These are phyloP conservation scores for Asarcornis scutulata DNA, from an alignment of 2,113 vertebrate species.

Conservation along the genomic window DNA sequence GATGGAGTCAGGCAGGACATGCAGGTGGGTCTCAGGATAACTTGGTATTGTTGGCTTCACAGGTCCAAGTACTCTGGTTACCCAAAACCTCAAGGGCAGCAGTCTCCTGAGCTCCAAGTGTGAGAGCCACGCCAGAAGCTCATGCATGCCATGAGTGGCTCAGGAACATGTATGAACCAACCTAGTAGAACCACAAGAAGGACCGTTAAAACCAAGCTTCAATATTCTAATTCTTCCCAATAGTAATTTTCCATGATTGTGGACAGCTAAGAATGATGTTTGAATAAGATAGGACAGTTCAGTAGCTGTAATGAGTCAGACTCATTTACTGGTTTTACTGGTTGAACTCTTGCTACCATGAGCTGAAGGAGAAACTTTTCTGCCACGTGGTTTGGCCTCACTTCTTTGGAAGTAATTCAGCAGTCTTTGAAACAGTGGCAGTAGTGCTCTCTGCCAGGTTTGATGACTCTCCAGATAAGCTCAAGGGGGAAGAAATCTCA, in stretches of 20 bases:
- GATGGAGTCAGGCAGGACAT: neutral
- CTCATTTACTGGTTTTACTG: neutral
- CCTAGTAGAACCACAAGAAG: neutral
- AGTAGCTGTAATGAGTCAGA: neutral
- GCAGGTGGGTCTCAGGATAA: neutral
- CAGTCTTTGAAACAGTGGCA: neutral
- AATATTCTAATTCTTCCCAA: neutral
- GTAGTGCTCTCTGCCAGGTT: neutral
- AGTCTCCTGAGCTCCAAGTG: neutral
- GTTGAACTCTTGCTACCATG: neutral
- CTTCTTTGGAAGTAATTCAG: neutral
- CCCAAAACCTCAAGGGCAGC: neutral
- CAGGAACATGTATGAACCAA: neutral
- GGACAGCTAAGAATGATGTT: neutral
- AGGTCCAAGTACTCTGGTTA: neutral
- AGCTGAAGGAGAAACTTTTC: neutral
- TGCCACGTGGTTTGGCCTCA: neutral
- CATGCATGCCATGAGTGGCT: neutral
- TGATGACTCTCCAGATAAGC: neutral
- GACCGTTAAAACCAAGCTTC: neutral
- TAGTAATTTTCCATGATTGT: neutral
- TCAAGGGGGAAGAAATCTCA: neutral
- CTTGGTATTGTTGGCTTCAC: neutral
- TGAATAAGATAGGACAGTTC: neutral
- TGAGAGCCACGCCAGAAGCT: neutral